Evolutionary conservation across 1,140 invertebrate species (phyloP).

Genomic region (Penaeus chinensis): DNA sequence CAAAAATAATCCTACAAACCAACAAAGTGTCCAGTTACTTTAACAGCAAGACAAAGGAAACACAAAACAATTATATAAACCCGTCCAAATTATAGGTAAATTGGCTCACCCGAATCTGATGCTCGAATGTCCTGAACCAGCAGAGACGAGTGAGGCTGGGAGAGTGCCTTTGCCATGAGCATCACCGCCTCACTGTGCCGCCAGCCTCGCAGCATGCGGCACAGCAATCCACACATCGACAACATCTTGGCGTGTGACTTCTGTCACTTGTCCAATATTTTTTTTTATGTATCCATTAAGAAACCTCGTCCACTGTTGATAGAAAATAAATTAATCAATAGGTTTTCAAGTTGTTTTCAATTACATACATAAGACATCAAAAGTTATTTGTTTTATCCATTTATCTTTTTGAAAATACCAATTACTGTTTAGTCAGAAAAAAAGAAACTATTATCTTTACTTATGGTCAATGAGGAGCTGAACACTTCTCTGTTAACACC

Average conservation of each 20-base stretch:
- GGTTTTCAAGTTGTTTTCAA: too few species aligned
- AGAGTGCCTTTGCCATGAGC: conserved; percentile 46
- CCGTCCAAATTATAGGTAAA: too few species aligned
- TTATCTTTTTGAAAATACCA: too few species aligned
- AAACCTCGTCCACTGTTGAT: background rate
- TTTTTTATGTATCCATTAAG: too few species aligned
- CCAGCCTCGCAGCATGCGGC: conserved; percentile 50
- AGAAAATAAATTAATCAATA: background rate
- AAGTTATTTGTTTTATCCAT: too few species aligned
- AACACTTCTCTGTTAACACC: too few species aligned
- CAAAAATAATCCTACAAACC: too few species aligned
- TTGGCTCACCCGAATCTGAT: background rate
- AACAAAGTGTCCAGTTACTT: background rate
- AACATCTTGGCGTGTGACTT: conserved; percentile 31
- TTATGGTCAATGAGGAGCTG: too few species aligned
- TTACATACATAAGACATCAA: too few species aligned
- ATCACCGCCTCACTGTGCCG: conserved; percentile 52
- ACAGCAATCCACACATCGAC: conserved; percentile 54
- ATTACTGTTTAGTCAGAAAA: too few species aligned
- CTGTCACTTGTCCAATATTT: too few species aligned
- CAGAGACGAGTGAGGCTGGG: conserved; percentile 40
- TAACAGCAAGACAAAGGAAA: background rate
- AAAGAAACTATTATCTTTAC: too few species aligned
- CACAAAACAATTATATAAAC: background rate
- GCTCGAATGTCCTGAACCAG: conserved; percentile 26